Percentiles rank a stretch among this genome's conserved stretches.
Conservation (phyloP, 2,888 invertebrate genomes). For the Xanthia icteritia region DNA sequence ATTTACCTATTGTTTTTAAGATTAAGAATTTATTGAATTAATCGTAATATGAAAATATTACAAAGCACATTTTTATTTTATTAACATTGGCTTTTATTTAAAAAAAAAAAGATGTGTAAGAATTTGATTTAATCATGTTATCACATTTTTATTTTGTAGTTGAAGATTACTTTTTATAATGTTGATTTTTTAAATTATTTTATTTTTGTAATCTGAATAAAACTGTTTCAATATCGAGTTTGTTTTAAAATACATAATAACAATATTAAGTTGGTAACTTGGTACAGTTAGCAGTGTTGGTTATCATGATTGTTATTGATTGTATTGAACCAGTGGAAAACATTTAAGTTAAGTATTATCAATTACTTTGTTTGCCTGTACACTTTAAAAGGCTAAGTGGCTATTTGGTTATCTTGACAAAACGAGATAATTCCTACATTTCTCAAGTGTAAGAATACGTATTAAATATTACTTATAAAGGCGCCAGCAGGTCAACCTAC, state of each 20-base stretch:
- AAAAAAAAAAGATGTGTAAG: no score
- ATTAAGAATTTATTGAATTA: conserved; percentile 4
- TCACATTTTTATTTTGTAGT: not conserved
- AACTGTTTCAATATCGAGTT: not conserved
- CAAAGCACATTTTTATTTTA: no score
- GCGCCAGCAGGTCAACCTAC: no score
- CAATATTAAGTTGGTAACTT: no score
- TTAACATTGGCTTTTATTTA: no score
- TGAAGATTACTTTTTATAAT: not conserved
- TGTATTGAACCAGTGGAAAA: not conserved
- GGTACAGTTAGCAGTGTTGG: no score
- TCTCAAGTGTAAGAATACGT: not conserved
- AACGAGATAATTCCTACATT: no score
- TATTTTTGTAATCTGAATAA: conserved; percentile 25
- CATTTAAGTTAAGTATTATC: not conserved
- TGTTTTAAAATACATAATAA: conserved; percentile 6
- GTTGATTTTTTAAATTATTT: not conserved
- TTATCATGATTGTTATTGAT: not conserved
- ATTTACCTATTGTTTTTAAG: conserved; percentile 6
- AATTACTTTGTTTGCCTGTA: not conserved
- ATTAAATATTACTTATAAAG: no score
- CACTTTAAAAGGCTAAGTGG: no score
- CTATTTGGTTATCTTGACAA: no score
- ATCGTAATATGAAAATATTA: no score
- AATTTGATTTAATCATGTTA: conserved; percentile 6